Conservation (phyloP, 2,113 vertebrate species). For the Xenus cinereus region DNA sequence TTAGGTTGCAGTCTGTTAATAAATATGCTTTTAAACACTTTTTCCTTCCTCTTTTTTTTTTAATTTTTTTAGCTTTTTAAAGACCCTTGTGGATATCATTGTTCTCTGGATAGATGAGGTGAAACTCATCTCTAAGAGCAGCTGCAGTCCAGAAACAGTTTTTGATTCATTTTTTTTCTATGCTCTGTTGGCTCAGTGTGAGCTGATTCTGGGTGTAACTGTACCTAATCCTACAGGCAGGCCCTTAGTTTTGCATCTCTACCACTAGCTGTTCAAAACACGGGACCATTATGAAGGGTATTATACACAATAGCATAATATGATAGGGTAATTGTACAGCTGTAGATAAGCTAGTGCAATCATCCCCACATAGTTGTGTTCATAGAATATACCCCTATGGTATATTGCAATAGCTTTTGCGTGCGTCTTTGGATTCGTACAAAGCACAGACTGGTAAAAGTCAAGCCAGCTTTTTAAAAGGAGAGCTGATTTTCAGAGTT, state of each 20-base stretch:
- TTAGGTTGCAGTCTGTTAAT: not conserved
- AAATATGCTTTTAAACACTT: not conserved
- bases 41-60: not conserved
- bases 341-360: not conserved
- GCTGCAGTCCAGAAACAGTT: not conserved
- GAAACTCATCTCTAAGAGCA: not conserved
- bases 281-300: not conserved
- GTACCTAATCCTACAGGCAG: not conserved
- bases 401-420: not conserved
- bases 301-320: not conserved
- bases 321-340: not conserved
- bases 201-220: not conserved
- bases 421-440: not conserved
- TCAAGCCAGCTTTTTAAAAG: not conserved
- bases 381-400: rapidly evolving
- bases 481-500: not conserved
- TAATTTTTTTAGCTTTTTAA: not conserved
- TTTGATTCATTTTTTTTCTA: not conserved
- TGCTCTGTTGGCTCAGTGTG: not conserved
- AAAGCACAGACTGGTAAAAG: not conserved
- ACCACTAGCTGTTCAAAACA: not conserved
- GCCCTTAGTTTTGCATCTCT: not conserved
- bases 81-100: not conserved
- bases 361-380: not conserved
- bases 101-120: not conserved